These are phyloP conservation scores for Siniperca scherzeri DNA, from an alignment of 2,797 vertebrate genomes.

Conservation along the genomic window DNA sequence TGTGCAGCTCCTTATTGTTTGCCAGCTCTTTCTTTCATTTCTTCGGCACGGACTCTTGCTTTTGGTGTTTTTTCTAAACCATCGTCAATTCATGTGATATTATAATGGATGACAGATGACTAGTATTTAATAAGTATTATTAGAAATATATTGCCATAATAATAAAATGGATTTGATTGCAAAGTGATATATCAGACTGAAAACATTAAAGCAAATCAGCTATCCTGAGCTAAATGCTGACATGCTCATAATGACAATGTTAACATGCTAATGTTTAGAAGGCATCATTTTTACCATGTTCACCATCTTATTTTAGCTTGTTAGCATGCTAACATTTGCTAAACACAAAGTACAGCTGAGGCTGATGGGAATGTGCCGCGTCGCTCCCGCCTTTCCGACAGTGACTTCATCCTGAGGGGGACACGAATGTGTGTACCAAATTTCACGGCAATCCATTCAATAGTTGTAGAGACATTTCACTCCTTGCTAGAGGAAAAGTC, in stretches of 20 bases:
- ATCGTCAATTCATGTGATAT: not conserved
- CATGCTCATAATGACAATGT: too few relatives aligned
- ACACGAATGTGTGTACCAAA: not conserved
- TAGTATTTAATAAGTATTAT: not conserved
- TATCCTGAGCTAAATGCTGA: not conserved
- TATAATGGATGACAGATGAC: not conserved
- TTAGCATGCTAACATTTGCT: not conserved
- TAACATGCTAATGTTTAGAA: too few relatives aligned
- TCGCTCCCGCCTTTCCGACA: too few relatives aligned
- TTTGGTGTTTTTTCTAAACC: not conserved
- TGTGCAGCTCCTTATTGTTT: not conserved
- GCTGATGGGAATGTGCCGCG: not conserved
- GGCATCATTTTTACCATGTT: not conserved
- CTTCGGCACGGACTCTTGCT: not conserved
- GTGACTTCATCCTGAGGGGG: not conserved
- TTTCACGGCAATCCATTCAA: not conserved
- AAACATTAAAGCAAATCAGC: not conserved
- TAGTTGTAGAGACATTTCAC: not conserved
- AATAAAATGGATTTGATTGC: not conserved
- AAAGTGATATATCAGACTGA: not conserved
- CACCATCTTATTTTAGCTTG: not conserved
- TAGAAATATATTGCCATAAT: not conserved
- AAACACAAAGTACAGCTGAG: not conserved
- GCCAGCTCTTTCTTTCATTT: conserved; percentile 9
- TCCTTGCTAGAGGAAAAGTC: not conserved